Base-by-base conservation (phyloP, 2,888 invertebrate species). In the Ormyrus nitidulus region DNA sequence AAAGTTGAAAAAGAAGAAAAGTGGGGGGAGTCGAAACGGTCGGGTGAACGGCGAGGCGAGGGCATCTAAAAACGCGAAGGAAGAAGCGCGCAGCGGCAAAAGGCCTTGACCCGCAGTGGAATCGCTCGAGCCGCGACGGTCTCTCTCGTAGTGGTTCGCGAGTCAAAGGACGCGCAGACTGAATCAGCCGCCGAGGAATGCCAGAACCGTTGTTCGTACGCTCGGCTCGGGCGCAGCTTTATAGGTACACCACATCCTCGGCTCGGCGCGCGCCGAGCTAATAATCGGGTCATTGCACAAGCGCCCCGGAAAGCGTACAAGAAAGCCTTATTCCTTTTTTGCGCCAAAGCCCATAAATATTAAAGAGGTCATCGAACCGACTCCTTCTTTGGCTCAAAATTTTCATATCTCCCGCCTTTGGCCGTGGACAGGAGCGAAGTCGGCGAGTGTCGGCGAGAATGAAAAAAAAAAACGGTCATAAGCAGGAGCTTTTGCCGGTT, bases 131-230 rank as follows among this genome's bases (percentile, higher is more conserved):
- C 34, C 46, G 44, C 44, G 6, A 13, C 49, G 8, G 4, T 68
- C 44, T 44, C n/a, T 53, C 46, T 34, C 70, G 10, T 8, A 0
- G 13, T 61, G n/a, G 61, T 19, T 5, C 34, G 34, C 34, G 59
- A 80, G 80, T 80, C 80, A 80, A 80, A 80, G 77, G 80, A 77
- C 81, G 77, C 61, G 66, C n/a, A 19, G 53, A 85, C 87, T 86
- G 87, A 88, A 87, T 88, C 86, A 87, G 84, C 84, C 86, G 83
- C 78, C 83, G 83, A 84, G 85, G 87, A 87, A 88, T 87, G 86
- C 83, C 85, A 81, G 81, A 81, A 81, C 81, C 81, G 81, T 81
- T 81, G 81, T 65, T 81, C 78, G 78, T 75, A 66, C 78, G 78
- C 74, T 64, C 34, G 4, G 58, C 58, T 13, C 59, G 19, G 51